Conservation (phyloP, 2,113 vertebrate species). For the Mustela lutreola region DNA sequence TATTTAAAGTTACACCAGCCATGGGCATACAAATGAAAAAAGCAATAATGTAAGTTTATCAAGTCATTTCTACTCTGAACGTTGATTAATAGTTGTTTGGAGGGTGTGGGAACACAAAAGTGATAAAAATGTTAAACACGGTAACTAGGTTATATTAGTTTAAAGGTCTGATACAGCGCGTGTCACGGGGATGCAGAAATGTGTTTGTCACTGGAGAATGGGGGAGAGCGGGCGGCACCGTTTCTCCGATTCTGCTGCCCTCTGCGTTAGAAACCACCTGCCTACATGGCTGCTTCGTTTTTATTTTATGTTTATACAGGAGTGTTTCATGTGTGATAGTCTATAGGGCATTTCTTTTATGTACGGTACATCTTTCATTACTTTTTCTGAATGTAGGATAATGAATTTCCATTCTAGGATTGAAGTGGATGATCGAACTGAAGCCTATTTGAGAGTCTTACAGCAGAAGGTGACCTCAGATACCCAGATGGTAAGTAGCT, state of each 20-base stretch:
- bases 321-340: accelerated
- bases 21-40: constrained; percentile 92
- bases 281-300: background rate
- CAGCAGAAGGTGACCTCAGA: constrained; percentile 90
- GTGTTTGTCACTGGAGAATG: background rate
- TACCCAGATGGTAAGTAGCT: constrained; percentile 92
- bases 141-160: too few relatives aligned
- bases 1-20: constrained; percentile 91
- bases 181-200: accelerated
- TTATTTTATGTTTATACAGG: accelerated
- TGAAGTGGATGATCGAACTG: constrained; percentile 94
- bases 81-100: background rate
- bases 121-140: background rate
- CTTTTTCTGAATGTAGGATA: background rate
- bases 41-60: constrained; percentile 89
- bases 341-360: background rate
- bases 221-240: too few relatives aligned
- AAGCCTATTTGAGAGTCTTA: constrained; percentile 92
- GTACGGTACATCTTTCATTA: accelerated
- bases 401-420: constrained; percentile 87
- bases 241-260: background rate
- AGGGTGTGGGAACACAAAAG: background rate
- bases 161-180: background rate
- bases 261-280: background rate
- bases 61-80: background rate